These are phyloP conservation scores for Artibeus lituratus DNA, from an alignment of 2,797 vertebrate species.

Conservation along the genomic window DNA sequence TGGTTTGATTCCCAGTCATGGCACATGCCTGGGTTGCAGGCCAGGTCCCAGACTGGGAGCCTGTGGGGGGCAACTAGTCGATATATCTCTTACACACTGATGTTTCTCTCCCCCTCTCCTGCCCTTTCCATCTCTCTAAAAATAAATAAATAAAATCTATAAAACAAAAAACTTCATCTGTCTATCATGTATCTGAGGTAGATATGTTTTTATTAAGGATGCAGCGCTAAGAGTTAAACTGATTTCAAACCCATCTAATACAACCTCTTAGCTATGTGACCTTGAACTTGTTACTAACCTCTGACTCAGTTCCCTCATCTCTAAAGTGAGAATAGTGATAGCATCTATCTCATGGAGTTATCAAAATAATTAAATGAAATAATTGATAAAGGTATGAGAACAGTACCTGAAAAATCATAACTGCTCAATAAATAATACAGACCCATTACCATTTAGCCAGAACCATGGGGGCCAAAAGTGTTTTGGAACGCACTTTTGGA, in stretches of 20 bases:
- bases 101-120: not conserved
- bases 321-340: not conserved
- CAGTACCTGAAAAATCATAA: not conserved
- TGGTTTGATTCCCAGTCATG: too few relatives aligned
- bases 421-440: constrained; percentile 17
- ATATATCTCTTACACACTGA: too few relatives aligned
- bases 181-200: not conserved
- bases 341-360: not conserved
- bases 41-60: too few relatives aligned
- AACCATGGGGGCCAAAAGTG: not conserved
- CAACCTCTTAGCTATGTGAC: not conserved
- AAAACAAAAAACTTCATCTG: not conserved
- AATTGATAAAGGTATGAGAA: not conserved
- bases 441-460: constrained; percentile 12
- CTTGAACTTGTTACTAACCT: not conserved
- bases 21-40: too few relatives aligned
- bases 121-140: not conserved
- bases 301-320: constrained; percentile 23
- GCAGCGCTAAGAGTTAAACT: not conserved
- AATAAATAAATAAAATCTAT: not conserved
- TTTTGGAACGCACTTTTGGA: constrained; percentile 1
- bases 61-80: too few relatives aligned
- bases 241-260: not conserved
- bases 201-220: not conserved
- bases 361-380: constrained; percentile 25